These are phyloP conservation scores for Agrotis clavis DNA, from an alignment of 2,888 invertebrate species.

Conservation along the genomic window DNA sequence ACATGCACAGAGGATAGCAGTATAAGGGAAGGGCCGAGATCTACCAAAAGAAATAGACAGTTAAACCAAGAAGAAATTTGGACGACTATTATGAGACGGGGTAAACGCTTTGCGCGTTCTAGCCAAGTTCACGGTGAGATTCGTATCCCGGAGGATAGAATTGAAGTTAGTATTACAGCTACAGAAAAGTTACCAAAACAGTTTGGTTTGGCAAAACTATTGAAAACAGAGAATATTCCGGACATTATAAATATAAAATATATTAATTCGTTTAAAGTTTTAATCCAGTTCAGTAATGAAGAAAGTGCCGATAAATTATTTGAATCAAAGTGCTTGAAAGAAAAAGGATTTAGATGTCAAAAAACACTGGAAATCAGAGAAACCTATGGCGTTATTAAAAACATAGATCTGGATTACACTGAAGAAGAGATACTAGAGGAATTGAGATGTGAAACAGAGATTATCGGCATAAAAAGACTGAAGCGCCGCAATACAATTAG, in stretches of 20 bases:
- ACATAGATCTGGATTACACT: too few species aligned
- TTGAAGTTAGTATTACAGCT: background rate
- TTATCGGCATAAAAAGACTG: background rate
- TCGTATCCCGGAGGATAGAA: background rate
- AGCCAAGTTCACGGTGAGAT: background rate
- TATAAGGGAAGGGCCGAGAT: background rate
- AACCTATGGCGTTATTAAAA: background rate
- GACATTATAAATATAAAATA: background rate
- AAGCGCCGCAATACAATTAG: background rate
- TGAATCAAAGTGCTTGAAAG: background rate
- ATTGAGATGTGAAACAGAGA: too few species aligned
- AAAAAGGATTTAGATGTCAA: background rate
- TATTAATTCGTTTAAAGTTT: background rate
- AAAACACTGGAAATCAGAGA: background rate
- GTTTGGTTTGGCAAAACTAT: background rate
- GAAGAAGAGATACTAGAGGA: too few species aligned
- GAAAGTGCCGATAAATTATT: background rate
- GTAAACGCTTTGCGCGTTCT: background rate
- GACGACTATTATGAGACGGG: background rate
- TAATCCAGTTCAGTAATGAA: background rate
- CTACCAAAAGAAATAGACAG: background rate
- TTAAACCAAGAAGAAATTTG: background rate
- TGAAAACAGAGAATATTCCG: background rate
- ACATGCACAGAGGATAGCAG: too few species aligned
- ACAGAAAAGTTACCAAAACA: slow-evolving; percentile 3